phyloP scores from a whole-genome alignment of 2,113 vertebrate species.

The Trachemys scripta region DNA sequence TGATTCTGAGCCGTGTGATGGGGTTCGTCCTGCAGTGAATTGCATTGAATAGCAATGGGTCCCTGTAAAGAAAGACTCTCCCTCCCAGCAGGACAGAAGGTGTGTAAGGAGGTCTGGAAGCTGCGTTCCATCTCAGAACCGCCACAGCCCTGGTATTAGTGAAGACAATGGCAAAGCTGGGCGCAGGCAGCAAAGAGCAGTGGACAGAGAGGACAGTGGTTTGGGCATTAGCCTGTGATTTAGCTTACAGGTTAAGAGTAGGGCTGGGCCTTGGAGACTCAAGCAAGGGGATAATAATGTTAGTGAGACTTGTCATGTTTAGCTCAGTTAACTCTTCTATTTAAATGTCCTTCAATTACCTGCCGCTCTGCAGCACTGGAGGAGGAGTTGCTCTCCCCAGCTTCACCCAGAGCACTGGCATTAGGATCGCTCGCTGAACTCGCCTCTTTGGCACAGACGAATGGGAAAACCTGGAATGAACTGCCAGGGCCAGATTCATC shows the following conservation, averaged over 20 bases:
- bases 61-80: neutral
- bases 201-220: neutral
- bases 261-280: neutral
- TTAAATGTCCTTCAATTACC: neutral
- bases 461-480: neutral
- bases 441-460: neutral
- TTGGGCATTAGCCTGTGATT: neutral
- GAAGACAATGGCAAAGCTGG: neutral
- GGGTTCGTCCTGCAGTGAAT: neutral
- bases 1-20: neutral
- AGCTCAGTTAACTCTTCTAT: neutral
- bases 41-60: neutral
- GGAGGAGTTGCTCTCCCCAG: neutral
- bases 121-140: neutral
- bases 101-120: neutral
- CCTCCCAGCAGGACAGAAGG: neutral
- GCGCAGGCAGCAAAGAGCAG: neutral
- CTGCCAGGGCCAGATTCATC: neutral
- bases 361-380: neutral
- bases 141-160: neutral
- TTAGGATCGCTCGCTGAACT: neutral
- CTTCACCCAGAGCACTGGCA: neutral
- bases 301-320: neutral
- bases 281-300: neutral
- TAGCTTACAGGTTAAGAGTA: neutral